Base-by-base conservation (phyloP, 2,113 vertebrate species). In the Cynopterus brachyotis region DNA sequence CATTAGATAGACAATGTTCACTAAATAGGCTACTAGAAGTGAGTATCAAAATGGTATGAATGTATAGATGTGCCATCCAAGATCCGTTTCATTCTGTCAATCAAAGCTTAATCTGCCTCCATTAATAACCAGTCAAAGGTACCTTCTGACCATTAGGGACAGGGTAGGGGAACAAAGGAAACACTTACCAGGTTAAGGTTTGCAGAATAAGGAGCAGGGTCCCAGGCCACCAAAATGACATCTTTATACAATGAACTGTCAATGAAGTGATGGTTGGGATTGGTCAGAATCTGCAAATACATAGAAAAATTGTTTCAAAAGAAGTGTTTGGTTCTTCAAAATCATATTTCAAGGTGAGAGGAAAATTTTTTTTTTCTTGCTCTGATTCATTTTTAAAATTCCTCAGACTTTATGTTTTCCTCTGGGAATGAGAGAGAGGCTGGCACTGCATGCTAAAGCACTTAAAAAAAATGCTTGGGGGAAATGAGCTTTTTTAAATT, bases 171-270 rank as follows among this genome's bases (percentile, higher is more conserved):
- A 87, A 20, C 35, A 86, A 76, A 87, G 55, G 35, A 30, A 91
- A 16, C 22, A 95, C 99, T 98, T 98, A 99, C 99, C 99, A 99
- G 99, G 26, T 99, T 98, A 86, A 99, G 98, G 98, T 99, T 98
- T 95, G 99, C 98, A 24, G 99, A 98, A 96, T 99, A 99, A 11
- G 99, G 99, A 32, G 99, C 99, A 69, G 99, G 99, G 97, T 99
- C 99, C 99, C 99, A 99, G 55, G 99, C 99, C 95, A 99, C 98
- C 98, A 99, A 98, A 78, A 99, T 98, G 89, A 99, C 98, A 86
- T 99, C 99, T 98, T 99, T 99, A 97, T 99, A 99, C 94, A 99
- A 99, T 3, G 99, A 99, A 95, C 99, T 99, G 37, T 99, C 99
- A 3, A 99, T 98, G 98, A 99, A 99, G 59, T 98, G 99, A 97